phyloP scores from a whole-genome alignment of 2,888 invertebrate genomes.

The Myopa tessellatipennis region DNA sequence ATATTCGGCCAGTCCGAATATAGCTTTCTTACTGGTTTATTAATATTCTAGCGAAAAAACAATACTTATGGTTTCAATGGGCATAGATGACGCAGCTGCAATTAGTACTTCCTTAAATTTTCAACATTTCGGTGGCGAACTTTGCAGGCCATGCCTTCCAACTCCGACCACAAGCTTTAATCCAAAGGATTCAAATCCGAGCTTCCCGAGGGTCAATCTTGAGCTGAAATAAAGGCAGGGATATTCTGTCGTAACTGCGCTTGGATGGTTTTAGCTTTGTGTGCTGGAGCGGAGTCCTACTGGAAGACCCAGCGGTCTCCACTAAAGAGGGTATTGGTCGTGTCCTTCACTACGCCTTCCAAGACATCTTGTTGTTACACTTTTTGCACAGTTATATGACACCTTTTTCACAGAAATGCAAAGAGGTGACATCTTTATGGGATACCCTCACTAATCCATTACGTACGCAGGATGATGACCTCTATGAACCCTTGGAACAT shows the following conservation, averaged over 20 bases:
- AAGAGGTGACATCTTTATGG: too few species aligned
- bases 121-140: conserved; percentile 4
- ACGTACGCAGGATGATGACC: too few species aligned
- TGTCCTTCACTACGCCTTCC: neutral
- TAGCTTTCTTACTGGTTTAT: too few species aligned
- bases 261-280: too few species aligned
- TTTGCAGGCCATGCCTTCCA: neutral
- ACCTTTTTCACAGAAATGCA: too few species aligned
- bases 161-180: neutral
- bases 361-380: neutral
- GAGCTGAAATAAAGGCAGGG: neutral
- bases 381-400: too few species aligned
- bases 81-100: conserved; percentile 11
- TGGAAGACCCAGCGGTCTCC: neutral
- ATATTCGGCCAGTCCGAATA: too few species aligned
- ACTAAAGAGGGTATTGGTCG: neutral
- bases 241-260: too few species aligned
- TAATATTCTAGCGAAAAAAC: neutral
- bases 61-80: neutral
- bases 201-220: too few species aligned
- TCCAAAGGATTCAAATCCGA: too few species aligned
- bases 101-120: neutral
- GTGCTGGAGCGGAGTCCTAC: neutral
- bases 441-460: too few species aligned
- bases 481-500: too few species aligned